A percentile compares a stretch with the other conserved stretches of the same genome.
These are phyloP conservation scores for Lemur catta DNA, from an alignment of 2,797 vertebrate genomes.

Conservation along the genomic window DNA sequence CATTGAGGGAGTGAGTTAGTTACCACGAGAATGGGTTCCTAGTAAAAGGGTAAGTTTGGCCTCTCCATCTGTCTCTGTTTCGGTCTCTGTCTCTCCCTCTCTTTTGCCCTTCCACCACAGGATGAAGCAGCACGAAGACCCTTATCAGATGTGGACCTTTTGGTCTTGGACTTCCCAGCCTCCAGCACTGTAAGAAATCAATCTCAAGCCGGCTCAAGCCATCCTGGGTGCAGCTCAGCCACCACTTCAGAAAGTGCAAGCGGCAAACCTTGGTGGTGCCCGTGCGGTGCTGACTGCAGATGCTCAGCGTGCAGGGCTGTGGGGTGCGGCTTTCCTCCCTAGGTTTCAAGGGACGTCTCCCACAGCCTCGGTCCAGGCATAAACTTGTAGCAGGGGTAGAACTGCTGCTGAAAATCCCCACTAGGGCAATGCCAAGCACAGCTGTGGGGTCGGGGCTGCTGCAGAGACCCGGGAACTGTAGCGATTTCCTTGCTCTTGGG, in stretches of 20 bases:
- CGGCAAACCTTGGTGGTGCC: too few relatives aligned
- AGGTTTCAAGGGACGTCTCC: neutral
- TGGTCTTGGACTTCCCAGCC: neutral
- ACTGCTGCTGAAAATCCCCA: neutral
- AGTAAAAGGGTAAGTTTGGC: too few relatives aligned
- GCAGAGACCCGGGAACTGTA: neutral
- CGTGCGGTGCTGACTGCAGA: too few relatives aligned
- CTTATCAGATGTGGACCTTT: neutral
- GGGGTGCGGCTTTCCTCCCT: neutral
- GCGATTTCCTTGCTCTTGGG: fast-evolving
- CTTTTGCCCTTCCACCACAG: neutral
- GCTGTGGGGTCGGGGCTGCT: too few relatives aligned
- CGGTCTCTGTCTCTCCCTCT: neutral
- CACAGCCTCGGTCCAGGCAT: neutral
- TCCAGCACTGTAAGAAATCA: neutral
- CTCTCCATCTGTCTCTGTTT: neutral
- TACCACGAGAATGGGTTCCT: neutral
- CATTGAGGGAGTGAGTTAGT: neutral
- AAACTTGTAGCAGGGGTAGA: neutral
- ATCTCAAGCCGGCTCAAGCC: neutral
- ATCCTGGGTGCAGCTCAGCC: neutral
- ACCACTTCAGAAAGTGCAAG: neutral
- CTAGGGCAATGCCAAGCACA: neutral
- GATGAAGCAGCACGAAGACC: too few relatives aligned
- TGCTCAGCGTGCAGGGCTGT: neutral